A percentile compares a stretch with the other conserved stretches of the same genome.
phyloP scores from a whole-genome alignment of 2,113 vertebrate species.

The Oryctolagus cuniculus region DNA sequence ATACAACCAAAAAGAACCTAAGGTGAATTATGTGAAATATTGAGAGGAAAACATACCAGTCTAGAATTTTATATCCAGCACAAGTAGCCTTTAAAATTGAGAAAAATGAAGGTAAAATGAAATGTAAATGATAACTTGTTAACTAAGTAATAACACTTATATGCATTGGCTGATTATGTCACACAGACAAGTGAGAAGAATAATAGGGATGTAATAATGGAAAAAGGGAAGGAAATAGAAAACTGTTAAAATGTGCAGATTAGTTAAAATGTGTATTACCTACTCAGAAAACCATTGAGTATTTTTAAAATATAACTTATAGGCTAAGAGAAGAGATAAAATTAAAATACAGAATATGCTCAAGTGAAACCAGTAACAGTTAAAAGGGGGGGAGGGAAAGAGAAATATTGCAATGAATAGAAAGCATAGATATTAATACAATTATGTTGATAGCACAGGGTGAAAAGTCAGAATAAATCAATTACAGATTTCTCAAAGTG shows the following conservation, averaged over 20 bases:
- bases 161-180: neutral
- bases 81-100: neutral
- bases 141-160: neutral
- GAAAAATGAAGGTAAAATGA: neutral
- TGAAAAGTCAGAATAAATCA: neutral
- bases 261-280: neutral
- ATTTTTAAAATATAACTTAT: neutral
- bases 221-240: neutral
- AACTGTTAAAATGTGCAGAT: neutral
- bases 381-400: neutral
- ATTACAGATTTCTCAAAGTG: neutral
- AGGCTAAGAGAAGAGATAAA: neutral
- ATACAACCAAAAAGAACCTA: neutral
- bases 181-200: neutral
- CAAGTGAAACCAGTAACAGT: neutral
- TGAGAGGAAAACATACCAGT: neutral
- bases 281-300: neutral
- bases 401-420: neutral
- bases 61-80: no score
- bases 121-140: neutral
- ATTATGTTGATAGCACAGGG: neutral
- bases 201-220: neutral
- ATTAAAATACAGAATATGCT: neutral
- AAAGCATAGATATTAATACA: neutral
- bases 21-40: neutral